phyloP scores from a whole-genome alignment of 2,888 invertebrate species.

The Theristus sp. region DNA sequence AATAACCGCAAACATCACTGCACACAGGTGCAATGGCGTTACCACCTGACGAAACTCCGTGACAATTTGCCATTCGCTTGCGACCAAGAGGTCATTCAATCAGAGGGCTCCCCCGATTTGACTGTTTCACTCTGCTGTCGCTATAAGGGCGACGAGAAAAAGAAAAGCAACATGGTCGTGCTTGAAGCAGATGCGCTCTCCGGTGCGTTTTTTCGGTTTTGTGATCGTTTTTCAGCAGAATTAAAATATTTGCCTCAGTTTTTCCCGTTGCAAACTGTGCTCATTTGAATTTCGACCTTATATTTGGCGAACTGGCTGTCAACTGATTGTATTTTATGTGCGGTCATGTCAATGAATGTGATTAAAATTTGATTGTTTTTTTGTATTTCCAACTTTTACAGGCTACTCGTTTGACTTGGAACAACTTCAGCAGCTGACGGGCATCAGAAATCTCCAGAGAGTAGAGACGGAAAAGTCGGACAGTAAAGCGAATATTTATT shows the following conservation, averaged over 20 bases:
- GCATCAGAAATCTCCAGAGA: slow-evolving; percentile 27
- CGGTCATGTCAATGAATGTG: too few relatives aligned
- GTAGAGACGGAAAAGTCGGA: slow-evolving; percentile 29
- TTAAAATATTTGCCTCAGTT: too few relatives aligned
- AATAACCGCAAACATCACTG: too few relatives aligned
- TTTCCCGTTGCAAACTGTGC: too few relatives aligned
- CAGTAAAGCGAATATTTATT: slow-evolving; percentile 33
- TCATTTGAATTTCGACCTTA: too few relatives aligned
- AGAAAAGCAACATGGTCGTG: slow-evolving; percentile 34
- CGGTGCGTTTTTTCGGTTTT: too few relatives aligned
- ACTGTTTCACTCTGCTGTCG: neutral
- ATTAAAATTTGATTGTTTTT: too few relatives aligned
- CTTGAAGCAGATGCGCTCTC: slow-evolving; percentile 29
- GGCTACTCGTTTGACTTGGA: slow-evolving; percentile 20
- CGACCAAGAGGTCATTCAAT: neutral
- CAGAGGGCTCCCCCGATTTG: neutral
- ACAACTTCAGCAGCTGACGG: slow-evolving; percentile 14
- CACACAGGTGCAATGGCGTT: slow-evolving; percentile 59
- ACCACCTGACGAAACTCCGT: slow-evolving; percentile 46
- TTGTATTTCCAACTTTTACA: too few relatives aligned
- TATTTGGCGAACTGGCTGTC: too few relatives aligned
- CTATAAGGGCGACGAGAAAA: too few relatives aligned
- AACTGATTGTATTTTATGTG: too few relatives aligned
- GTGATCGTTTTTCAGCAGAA: too few relatives aligned
- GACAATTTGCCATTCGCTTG: slow-evolving; percentile 25